phyloP scores from a whole-genome alignment of 2,113 vertebrate genomes.

The Isichthys henryi region DNA sequence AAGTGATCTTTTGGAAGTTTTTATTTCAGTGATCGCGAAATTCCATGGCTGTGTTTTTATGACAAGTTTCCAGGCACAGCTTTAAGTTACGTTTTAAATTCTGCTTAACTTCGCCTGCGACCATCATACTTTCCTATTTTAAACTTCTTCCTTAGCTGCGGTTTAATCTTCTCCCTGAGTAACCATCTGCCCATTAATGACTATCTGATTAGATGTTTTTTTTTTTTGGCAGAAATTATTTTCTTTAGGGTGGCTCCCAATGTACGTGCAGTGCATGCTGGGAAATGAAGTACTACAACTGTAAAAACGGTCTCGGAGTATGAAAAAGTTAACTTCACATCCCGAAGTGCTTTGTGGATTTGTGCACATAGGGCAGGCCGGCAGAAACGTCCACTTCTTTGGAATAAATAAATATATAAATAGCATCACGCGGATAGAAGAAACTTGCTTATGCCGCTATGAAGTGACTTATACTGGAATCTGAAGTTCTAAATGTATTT shows the following conservation, averaged over 20 bases:
- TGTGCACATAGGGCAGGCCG: background rate
- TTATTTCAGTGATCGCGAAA: constrained; percentile 26
- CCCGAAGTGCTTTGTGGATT: background rate
- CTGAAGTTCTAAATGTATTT: background rate
- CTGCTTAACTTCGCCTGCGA: background rate
- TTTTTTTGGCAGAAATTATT: background rate
- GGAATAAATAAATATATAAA: background rate
- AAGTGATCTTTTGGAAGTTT: constrained; percentile 26
- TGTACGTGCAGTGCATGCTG: constrained; percentile 1
- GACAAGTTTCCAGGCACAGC: background rate
- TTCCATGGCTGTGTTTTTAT: constrained; percentile 29
- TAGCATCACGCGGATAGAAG: background rate
- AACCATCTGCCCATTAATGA: background rate
- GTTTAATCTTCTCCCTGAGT: background rate
- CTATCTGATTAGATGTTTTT: background rate
- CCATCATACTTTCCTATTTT: background rate
- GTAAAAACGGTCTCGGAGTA: too few species aligned
- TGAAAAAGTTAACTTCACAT: background rate
- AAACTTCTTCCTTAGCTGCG: background rate
- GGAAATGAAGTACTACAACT: constrained; percentile 59
- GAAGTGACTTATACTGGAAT: background rate
- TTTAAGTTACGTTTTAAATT: background rate
- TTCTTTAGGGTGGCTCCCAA: constrained; percentile 19
- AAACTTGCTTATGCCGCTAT: background rate
- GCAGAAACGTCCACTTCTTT: background rate